Percentiles rank a stretch among this genome's conserved stretches.
These are phyloP conservation scores for Drosophila subsilvestris DNA, from an alignment of 2,888 invertebrate species.

Conservation along the genomic window DNA sequence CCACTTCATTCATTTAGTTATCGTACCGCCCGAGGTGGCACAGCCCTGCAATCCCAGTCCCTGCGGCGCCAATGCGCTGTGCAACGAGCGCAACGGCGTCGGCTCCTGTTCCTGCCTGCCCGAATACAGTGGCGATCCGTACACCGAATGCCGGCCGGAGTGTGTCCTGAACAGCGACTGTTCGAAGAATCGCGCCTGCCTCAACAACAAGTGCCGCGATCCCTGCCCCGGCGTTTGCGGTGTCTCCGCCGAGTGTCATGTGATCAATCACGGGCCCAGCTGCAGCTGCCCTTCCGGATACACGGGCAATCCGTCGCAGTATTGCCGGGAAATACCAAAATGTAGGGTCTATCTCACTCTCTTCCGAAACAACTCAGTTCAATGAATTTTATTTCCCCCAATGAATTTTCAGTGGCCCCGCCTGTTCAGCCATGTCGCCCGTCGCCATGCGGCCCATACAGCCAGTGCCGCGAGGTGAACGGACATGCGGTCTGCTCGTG, in stretches of 20 bases:
- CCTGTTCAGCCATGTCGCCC: slow-evolving; percentile 87
- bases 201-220: slow-evolving; percentile 93
- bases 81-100: slow-evolving; percentile 92
- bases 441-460: slow-evolving; percentile 91
- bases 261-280: slow-evolving; percentile 92
- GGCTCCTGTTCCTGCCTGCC: slow-evolving; percentile 93
- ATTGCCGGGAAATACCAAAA: slow-evolving; percentile 86
- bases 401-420: slow-evolving; percentile 62
- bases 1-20: slow-evolving; percentile 63
- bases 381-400: background rate
- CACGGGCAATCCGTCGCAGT: slow-evolving; percentile 90
- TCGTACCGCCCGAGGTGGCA: slow-evolving; percentile 85
- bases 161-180: slow-evolving; percentile 94
- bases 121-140: slow-evolving; percentile 94
- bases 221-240: slow-evolving; percentile 94
- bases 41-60: slow-evolving; percentile 94
- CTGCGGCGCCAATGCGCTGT: slow-evolving; percentile 93
- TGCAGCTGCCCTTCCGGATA: slow-evolving; percentile 91
- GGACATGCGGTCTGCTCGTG: slow-evolving; percentile 92
- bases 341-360: slow-evolving; percentile 82
- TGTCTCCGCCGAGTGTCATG: slow-evolving; percentile 90
- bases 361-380: background rate
- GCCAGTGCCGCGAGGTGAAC: slow-evolving; percentile 89
- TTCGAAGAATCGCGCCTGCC: slow-evolving; percentile 89
- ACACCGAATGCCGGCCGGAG: slow-evolving; percentile 93